Evolutionary conservation across 2,888 invertebrate species (phyloP).

Genomic region (Galerucella calmariensis): DNA sequence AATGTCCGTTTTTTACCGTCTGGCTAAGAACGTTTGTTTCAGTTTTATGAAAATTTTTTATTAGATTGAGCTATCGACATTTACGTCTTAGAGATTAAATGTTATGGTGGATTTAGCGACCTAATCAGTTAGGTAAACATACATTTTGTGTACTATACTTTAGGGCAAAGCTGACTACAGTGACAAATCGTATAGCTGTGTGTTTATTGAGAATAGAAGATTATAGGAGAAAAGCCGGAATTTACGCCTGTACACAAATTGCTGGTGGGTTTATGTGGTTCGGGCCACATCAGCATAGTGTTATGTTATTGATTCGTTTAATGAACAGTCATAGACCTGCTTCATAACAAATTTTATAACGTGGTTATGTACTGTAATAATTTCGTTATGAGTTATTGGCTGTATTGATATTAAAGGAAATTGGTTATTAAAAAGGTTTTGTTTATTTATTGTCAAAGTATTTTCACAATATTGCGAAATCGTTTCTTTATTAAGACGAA

Average conservation of each 20-base stretch:
- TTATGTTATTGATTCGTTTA: slow-evolving; percentile 6
- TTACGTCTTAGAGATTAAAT: neutral
- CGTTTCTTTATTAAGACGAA: neutral
- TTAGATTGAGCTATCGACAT: no score
- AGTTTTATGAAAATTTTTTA: no score
- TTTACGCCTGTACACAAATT: slow-evolving; percentile 4
- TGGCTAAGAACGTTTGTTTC: no score
- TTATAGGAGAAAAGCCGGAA: neutral
- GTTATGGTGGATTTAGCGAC: neutral
- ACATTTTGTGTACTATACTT: neutral
- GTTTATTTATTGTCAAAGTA: neutral
- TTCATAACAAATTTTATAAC: neutral
- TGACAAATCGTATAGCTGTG: neutral
- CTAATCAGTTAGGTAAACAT: neutral
- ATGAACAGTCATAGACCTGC: neutral
- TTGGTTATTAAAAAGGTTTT: neutral
- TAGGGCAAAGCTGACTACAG: neutral
- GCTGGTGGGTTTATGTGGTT: neutral
- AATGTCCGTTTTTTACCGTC: no score
- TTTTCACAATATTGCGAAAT: neutral
- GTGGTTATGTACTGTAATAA: neutral
- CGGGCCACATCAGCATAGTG: neutral
- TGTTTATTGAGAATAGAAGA: slow-evolving; percentile 11
- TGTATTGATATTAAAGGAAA: neutral
- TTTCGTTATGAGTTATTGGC: no score